Evolutionary conservation across 2,797 vertebrate species (phyloP).

Genomic region (Varecia variegata): DNA sequence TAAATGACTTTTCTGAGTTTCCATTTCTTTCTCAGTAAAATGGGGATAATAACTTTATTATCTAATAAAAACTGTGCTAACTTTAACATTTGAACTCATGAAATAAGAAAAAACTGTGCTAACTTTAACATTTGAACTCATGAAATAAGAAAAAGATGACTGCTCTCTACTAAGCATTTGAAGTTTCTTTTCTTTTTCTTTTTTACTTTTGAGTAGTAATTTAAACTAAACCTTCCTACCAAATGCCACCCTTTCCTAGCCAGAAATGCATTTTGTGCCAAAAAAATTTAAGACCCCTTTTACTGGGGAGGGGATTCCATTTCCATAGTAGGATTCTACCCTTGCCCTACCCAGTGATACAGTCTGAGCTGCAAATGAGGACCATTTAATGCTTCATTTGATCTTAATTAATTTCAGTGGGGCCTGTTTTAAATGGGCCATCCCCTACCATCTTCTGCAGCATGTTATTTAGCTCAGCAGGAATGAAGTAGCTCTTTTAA

Average conservation of each 20-base stretch:
- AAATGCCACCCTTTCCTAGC: not conserved
- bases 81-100: conserved; percentile 23
- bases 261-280: not conserved
- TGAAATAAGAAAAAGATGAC: conserved; percentile 6
- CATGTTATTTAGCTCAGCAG: conserved; percentile 76
- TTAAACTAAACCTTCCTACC: conserved; percentile 32
- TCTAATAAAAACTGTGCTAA: no score
- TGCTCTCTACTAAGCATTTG: not conserved
- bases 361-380: conserved; percentile 50
- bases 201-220: not conserved
- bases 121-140: conserved; percentile 31
- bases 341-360: not conserved
- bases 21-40: conserved; percentile 16
- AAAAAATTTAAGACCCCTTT: conserved; percentile 34
- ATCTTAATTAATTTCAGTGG: conserved; percentile 77
- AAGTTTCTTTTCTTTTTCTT: not conserved
- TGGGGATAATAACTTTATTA: not conserved
- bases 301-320: not conserved
- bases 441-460: conserved; percentile 65
- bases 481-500: conserved; percentile 77
- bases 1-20: conserved; percentile 39
- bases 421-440: conserved; percentile 75
- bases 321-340: not conserved
- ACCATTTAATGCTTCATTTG: conserved; percentile 70
- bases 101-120: not conserved